These are phyloP conservation scores for Labeo catla DNA, from an alignment of 2,113 vertebrate genomes.

Conservation along the genomic window DNA sequence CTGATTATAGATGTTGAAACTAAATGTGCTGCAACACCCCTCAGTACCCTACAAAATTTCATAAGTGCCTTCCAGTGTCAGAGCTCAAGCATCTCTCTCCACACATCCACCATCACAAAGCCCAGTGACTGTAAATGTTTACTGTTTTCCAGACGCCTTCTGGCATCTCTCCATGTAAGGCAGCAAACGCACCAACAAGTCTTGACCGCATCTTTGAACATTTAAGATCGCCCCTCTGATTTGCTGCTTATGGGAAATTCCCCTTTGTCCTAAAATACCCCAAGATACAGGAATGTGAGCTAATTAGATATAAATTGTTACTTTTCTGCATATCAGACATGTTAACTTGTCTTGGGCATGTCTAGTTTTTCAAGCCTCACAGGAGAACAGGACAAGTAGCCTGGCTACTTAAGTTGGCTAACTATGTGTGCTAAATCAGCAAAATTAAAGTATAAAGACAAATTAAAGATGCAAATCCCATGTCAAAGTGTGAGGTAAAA, in stretches of 20 bases:
- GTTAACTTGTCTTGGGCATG: neutral
- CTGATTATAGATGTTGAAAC: neutral
- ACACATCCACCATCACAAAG: conserved; percentile 1
- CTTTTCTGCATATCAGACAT: conserved; percentile 24
- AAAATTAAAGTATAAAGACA: neutral
- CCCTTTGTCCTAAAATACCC: conserved; percentile 11
- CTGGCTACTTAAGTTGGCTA: neutral
- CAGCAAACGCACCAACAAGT: conserved; percentile 12
- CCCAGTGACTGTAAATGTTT: conserved; percentile 30
- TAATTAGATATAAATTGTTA: neutral
- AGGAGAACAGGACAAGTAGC: neutral
- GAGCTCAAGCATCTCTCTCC: neutral
- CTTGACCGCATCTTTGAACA: neutral
- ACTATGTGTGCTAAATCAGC: neutral
- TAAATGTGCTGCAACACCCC: neutral
- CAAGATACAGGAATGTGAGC: conserved; percentile 25
- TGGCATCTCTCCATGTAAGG: conserved; percentile 48
- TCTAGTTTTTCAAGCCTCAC: neutral
- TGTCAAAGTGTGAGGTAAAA: neutral
- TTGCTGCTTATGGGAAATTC: conserved; percentile 28
- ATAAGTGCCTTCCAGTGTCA: neutral
- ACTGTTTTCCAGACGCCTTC: neutral
- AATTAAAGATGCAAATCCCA: neutral
- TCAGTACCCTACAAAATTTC: neutral
- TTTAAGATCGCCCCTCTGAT: neutral